These are phyloP conservation scores for Saguinus imperator DNA, from an alignment of 2,113 vertebrate genomes.

Conservation along the genomic window DNA sequence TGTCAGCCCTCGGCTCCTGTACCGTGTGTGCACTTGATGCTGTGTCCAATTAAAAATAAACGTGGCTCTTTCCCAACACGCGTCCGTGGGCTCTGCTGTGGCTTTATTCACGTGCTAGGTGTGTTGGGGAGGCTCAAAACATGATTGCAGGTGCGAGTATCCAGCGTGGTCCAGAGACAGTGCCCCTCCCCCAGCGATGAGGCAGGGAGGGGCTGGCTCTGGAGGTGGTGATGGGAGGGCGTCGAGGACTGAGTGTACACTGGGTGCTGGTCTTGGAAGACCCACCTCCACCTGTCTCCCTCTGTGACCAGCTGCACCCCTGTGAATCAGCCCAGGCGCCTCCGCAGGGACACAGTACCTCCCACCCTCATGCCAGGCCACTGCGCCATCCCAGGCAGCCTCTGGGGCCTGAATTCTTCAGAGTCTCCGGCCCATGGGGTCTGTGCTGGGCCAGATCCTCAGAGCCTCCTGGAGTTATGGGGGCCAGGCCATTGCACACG, in stretches of 20 bases:
- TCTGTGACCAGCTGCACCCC: fast-evolving
- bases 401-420: neutral
- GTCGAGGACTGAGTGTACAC: fast-evolving
- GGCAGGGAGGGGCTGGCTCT: neutral
- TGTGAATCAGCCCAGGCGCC: fast-evolving
- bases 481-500: fast-evolving
- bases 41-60: conserved; percentile 96
- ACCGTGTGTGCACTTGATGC: conserved; percentile 90
- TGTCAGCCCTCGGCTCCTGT: conserved; percentile 87
- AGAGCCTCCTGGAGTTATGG: no score
- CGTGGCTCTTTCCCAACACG: conserved; percentile 89
- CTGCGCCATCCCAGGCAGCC: neutral
- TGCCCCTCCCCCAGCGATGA: fast-evolving
- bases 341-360: neutral
- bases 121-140: fast-evolving
- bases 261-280: fast-evolving
- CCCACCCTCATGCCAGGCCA: neutral
- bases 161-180: neutral
- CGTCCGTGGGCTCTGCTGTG: fast-evolving
- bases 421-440: neutral
- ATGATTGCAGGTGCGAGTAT: fast-evolving
- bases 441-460: neutral
- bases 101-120: fast-evolving
- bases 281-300: neutral
- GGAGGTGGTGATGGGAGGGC: no score